phyloP scores from a whole-genome alignment of 2,888 invertebrate genomes.

The Tholera decimalis region DNA sequence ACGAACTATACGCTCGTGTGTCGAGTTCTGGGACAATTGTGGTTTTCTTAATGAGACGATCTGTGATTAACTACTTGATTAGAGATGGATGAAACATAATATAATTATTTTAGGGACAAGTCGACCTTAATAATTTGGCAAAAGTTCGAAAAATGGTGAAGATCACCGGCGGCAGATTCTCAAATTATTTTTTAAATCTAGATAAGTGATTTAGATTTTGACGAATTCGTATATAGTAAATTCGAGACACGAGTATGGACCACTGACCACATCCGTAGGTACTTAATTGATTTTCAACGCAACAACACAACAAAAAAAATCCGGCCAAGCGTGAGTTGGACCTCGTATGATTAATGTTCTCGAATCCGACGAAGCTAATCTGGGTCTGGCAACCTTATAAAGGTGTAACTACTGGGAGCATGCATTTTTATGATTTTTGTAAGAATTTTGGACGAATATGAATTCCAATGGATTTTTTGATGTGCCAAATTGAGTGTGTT shows the following conservation, averaged over 20 bases:
- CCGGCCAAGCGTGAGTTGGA: slow-evolving; percentile 18
- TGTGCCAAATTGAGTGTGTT: no score
- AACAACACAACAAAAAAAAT: slow-evolving; percentile 31
- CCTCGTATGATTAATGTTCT: slow-evolving; percentile 49
- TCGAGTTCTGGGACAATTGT: not conserved
- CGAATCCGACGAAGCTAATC: slow-evolving; percentile 49
- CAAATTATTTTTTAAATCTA: no score
- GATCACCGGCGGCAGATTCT: not conserved
- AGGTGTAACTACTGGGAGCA: slow-evolving; percentile 43
- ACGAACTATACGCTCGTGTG: not conserved
- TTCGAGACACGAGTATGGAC: not conserved
- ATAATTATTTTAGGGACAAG: not conserved
- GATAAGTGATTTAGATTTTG: no score
- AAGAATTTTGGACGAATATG: slow-evolving; percentile 6
- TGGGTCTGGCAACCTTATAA: slow-evolving; percentile 51
- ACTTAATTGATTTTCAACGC: slow-evolving; percentile 32
- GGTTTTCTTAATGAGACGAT: not conserved
- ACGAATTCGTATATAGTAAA: no score
- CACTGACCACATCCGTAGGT: not conserved
- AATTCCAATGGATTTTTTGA: slow-evolving; percentile 15
- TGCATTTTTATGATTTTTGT: slow-evolving; percentile 35
- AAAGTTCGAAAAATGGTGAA: not conserved
- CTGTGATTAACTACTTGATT: no score
- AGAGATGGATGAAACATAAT: no score
- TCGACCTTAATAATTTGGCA: not conserved